Evolutionary conservation across 2,888 invertebrate species (phyloP).

Genomic region (Pollenia labialis): DNA sequence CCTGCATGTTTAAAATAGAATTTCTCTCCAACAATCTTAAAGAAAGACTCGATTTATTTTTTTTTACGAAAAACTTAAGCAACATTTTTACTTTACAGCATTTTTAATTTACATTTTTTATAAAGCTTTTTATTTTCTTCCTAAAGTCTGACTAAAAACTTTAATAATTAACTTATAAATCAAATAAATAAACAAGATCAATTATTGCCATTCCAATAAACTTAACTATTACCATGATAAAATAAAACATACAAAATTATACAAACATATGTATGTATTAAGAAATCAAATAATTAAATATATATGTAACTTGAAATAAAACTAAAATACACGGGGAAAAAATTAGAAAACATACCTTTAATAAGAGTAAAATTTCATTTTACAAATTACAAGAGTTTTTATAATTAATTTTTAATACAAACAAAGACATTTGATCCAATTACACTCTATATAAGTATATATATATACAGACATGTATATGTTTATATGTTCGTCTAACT

Average conservation of each 20-base stretch:
- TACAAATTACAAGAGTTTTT: no score
- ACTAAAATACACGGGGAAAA: not conserved
- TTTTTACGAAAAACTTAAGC: constrained; percentile 6
- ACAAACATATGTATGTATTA: constrained; percentile 2
- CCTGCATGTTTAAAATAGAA: not conserved
- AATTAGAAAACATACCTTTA: constrained; percentile 3
- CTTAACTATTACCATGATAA: constrained; percentile 8
- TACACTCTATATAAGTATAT: no score
- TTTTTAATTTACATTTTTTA: constrained; percentile 44
- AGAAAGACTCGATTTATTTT: constrained; percentile 39
- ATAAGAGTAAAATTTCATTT: no score
- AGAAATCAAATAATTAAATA: no score
- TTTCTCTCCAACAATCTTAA: constrained; percentile 39
- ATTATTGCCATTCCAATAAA: constrained; percentile 3
- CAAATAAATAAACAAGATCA: constrained; percentile 41
- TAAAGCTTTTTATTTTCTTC: constrained; percentile 57
- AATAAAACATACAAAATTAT: constrained; percentile 8
- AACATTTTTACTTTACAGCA: constrained; percentile 26
- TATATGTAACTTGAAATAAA: not conserved
- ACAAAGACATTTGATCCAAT: no score
- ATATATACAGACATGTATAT: no score
- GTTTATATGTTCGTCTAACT: no score
- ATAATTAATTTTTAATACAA: no score
- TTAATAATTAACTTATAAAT: constrained; percentile 31
- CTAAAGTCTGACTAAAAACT: constrained; percentile 66